Evolutionary conservation across 2,113 vertebrate genomes (phyloP).

Genomic region (Marmota monax): DNA sequence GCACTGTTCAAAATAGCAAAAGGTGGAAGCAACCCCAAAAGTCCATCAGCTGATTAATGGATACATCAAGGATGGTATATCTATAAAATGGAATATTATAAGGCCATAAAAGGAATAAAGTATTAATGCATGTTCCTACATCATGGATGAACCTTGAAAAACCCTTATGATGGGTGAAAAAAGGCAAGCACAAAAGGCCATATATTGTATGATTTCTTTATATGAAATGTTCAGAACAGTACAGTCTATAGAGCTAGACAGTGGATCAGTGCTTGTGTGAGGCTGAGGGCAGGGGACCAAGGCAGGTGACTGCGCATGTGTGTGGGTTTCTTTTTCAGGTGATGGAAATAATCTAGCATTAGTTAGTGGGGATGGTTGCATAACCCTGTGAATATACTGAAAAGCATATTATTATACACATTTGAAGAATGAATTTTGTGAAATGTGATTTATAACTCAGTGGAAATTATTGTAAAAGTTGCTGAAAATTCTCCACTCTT

Average conservation of each 20-base stretch:
- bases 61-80: background rate
- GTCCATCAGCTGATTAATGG: background rate
- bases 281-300: too few relatives aligned
- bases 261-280: background rate
- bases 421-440: background rate
- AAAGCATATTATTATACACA: background rate
- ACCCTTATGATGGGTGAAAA: background rate
- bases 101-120: background rate
- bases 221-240: background rate
- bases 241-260: background rate
- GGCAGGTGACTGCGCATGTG: background rate
- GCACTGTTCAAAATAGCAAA: background rate
- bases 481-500: background rate
- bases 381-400: background rate
- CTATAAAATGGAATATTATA: background rate
- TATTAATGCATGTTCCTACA: background rate
- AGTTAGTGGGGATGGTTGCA: background rate
- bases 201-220: background rate
- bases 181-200: background rate
- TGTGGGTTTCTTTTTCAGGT: background rate
- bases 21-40: background rate
- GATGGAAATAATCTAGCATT: background rate
- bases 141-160: background rate
- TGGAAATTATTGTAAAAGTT: constrained; percentile 5
- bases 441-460: background rate